Base-by-base conservation (phyloP, 2,888 invertebrate species). In the Chloroclystis v-ata region DNA sequence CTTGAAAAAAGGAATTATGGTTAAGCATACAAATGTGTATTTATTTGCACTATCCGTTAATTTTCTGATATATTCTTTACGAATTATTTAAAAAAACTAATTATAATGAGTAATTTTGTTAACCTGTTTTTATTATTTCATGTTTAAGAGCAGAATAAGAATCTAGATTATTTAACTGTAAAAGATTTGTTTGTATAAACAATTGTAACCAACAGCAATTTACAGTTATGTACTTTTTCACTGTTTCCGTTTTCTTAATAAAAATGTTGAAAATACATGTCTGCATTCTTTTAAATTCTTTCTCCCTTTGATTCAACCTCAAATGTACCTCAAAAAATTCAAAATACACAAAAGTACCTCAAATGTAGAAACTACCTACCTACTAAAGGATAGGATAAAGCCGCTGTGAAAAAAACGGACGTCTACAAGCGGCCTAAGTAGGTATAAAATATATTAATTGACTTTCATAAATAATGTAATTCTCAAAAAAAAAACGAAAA, bases 221-320 rank as follows among this genome's bases (percentile, higher is more conserved):
- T 85, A 86, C 85, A 84, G 83, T 84, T 84, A 83, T 83, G 82
- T 86, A 87, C 86, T 87, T 87, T 87, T 87, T 87, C 86, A 86
- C 86, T 84, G 86, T 87, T 87, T 86, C 86, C 81, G 86, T 87
- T 87, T 87, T 87, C 86, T 80, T 83, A 86, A 87, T 86, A 86
- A 87, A 78, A 87, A 86, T 83, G 82, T 86, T 86, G 77, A 85
- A 86, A 86, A 82, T 79, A 79, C 60, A 56, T 49, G 46, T 42
- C 20, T 42, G 11, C 33, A 51, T 51, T 60, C 54, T 5, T 25
- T 28, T 42, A 8, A 8, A 8, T 9, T 8, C n/a, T n/a, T n/a
- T n/a, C n/a, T n/a, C n/a, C n/a, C n/a, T n/a, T n/a, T n/a, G n/a
- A n/a, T n/a, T n/a, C n/a, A n/a, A n/a, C n/a, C n/a, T n/a, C n/a